Evolutionary conservation across 2,113 vertebrate species (phyloP), one percentile per base, ranked within the genome.

Genomic region (Engystomops pustulosus): DNA sequence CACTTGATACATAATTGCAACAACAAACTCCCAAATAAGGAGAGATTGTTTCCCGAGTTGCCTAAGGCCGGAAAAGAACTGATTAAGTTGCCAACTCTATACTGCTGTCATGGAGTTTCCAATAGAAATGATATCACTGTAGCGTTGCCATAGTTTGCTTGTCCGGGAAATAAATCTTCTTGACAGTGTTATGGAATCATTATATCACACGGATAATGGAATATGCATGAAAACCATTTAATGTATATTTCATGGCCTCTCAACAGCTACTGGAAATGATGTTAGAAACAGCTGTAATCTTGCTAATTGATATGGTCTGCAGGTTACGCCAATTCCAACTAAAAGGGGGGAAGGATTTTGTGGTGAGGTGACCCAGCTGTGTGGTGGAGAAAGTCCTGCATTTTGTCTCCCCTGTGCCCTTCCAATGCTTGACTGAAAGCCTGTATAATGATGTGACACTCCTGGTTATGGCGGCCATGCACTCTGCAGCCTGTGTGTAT

Each of bases 201-300:
- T 60, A 38, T 78, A 60, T 78, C 75, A 58, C 34, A 36, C 41
- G 51, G 51, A 38, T 78, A 58, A 58, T 77, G 74, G 51, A 77
- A 23, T 77, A 32, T 77, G 20, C 20, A 77, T 51, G 30, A 38
- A 77, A 23, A 38, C 49, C 7, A 6, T 30, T 49, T 49, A 30
- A 72, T 72, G 51, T 58, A 60, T 58, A 78, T 60, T 58, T 78
- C 18, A 78, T 41, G 51, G 55, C 47, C 53, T 60, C 75, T 58
- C 12, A 58, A 38, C 53, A n/a, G 51, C 32, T 77, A 77, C 49
- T 77, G 47, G 49, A 77, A 58, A 17, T 49, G 71, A 78, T 78
- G 32, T 41, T 38, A 60, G 34, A 60, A 53, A 78, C 51, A 58
- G 75, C 51, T 78, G 75, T 36, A 41, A 25, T 25, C 30, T 34